Evolutionary conservation across 2,797 vertebrate species (phyloP), one percentile per base, ranked within the genome.

Genomic region (Antrozous pallidus): DNA sequence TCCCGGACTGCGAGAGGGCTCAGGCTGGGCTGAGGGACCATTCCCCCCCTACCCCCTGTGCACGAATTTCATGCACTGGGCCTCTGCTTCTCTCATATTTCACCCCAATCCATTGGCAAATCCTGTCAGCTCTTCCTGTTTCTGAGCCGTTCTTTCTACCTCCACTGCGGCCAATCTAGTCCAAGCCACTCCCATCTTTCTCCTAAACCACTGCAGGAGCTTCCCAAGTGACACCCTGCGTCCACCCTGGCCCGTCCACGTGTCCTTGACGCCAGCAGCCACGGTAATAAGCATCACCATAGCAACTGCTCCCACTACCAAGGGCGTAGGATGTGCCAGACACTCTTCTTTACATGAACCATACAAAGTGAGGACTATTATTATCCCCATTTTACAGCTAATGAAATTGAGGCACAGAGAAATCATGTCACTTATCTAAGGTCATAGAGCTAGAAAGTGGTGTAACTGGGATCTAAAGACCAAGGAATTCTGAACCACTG

Each of bases 331-430:
- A 69, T 28, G 38, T 28, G 28, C 40, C 71, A 33, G 58, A 38
- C 8, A 3, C 69, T 47, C 40, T 28, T 26, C 33, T 22, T 89
- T 28, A 22, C 14, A 17, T 40, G 45, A 40, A 77, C 26, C 58
- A 33, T 8, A 16, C 26, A 33, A 33, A 71, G 28, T 38, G 38
- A 69, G 6, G 33, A 16, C 28, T 86, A 18, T 28, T 4, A 33
- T 77, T 38, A 40, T 80, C 75, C 33, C 36, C n/a, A 38, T 22
- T 42, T 83, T 61, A 77, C 16, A 28, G 75, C 54, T 45, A 54
- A 54, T 88, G 86, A 88, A 67, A 54, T 74, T 26, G 58, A 88
- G 45, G 28, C 20, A 6, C 28, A 54, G 45, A 67, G 45, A 51
- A 40, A 49, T 87, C 14, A 2, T 16, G 40, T 24, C 17, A 51